Percentiles rank a stretch among this genome's conserved stretches.
phyloP scores from a whole-genome alignment of 1,140 invertebrate genomes.

The Diachasmimorpha longicaudata region DNA sequence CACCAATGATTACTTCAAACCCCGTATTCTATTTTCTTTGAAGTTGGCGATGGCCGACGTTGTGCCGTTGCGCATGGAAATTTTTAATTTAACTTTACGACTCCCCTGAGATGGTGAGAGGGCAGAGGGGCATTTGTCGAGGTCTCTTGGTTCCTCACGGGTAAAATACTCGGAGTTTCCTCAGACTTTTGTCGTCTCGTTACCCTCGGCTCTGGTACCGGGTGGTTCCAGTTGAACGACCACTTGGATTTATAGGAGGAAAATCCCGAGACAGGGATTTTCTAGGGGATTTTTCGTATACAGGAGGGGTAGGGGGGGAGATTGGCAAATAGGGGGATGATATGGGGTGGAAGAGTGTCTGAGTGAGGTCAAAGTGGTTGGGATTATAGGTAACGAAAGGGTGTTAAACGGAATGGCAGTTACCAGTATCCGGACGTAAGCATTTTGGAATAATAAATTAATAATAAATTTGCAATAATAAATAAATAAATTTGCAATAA shows the following conservation, averaged over 20 bases:
- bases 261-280: slow-evolving; percentile 1
- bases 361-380: too few relatives aligned
- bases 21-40: not conserved
- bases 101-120: slow-evolving; percentile 27
- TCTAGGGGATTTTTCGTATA: too few relatives aligned
- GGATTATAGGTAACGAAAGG: too few relatives aligned
- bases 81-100: slow-evolving; percentile 48
- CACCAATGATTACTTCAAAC: not conserved
- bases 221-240: not conserved
- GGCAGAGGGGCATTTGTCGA: slow-evolving; percentile 11
- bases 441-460: too few relatives aligned
- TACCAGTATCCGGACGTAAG: too few relatives aligned
- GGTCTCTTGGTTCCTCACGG: slow-evolving; percentile 5
- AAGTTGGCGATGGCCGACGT: not conserved
- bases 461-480: too few relatives aligned
- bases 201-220: not conserved
- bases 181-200: slow-evolving; percentile 29
- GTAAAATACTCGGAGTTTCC: slow-evolving; percentile 11
- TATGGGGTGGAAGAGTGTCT: too few relatives aligned
- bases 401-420: too few relatives aligned
- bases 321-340: too few relatives aligned
- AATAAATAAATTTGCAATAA: too few relatives aligned
- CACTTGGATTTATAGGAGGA: slow-evolving; percentile 14
- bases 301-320: too few relatives aligned
- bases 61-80: slow-evolving; percentile 34